phyloP scores from a whole-genome alignment of 1,140 invertebrate genomes.

The Amyelois transitella region DNA sequence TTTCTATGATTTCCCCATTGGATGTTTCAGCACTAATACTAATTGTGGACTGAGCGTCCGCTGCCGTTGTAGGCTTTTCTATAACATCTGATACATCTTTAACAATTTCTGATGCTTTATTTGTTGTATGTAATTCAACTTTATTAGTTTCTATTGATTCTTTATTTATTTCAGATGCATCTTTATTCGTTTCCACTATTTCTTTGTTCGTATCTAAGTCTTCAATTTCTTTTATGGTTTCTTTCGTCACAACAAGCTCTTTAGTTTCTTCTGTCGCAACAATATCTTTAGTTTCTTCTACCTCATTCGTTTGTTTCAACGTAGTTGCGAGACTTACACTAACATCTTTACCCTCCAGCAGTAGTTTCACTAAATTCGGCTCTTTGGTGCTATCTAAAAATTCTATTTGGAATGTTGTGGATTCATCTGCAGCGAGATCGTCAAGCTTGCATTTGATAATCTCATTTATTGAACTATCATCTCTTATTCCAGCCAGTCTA shows the following conservation, averaged over 20 bases:
- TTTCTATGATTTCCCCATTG: constrained; percentile 7
- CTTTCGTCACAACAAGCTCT: background rate
- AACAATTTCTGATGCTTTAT: background rate
- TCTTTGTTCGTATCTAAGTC: background rate
- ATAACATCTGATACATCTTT: background rate
- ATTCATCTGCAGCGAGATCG: constrained; percentile 56
- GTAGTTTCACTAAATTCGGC: constrained; percentile 55
- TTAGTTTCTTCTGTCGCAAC: background rate
- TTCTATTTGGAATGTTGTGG: constrained; percentile 70
- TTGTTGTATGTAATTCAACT: no score
- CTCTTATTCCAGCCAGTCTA: constrained; percentile 71
- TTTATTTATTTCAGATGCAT: background rate
- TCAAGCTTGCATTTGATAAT: constrained; percentile 67
- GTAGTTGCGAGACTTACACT: constrained; percentile 9
- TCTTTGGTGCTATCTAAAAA: constrained; percentile 67
- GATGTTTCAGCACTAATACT: background rate
- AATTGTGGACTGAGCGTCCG: background rate
- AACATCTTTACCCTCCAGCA: constrained; percentile 52
- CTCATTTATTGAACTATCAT: constrained; percentile 49
- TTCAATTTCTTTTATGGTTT: background rate
- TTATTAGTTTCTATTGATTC: background rate
- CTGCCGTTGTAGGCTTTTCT: background rate
- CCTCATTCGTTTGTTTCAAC: constrained; percentile 4
- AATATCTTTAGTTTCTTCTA: background rate
- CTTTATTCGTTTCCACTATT: background rate